Percentiles rank a stretch among this genome's conserved stretches.
Conservation (phyloP, 2,797 vertebrate genomes). For the Champsocephalus esox region DNA sequence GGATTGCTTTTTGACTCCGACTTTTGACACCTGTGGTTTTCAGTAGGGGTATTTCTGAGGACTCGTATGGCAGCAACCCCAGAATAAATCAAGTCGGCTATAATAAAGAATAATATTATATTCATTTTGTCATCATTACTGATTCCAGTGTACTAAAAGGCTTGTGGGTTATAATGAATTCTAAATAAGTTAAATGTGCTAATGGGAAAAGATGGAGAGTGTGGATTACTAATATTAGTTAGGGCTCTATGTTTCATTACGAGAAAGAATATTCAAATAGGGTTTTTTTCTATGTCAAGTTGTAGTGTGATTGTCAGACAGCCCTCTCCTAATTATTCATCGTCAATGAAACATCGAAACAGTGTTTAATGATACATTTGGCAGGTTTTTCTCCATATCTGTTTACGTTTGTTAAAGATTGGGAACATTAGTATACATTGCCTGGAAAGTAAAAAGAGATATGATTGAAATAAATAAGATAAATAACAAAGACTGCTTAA, state of each 20-base stretch:
- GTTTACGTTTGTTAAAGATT: conserved; percentile 46
- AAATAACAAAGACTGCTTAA: conserved; percentile 76
- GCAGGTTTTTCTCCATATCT: conserved; percentile 32
- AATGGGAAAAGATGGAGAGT: conserved; percentile 76
- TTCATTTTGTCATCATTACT: conserved; percentile 85
- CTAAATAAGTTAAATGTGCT: conserved; percentile 81
- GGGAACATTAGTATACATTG: conserved; percentile 30
- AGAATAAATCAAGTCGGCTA: conserved; percentile 84
- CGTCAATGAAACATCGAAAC: conserved; percentile 54
- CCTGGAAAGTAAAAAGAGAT: conserved; percentile 61
- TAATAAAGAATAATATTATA: conserved; percentile 84
- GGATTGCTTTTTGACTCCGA: conserved; percentile 82
- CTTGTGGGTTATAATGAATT: conserved; percentile 81
- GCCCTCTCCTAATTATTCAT: conserved; percentile 56
- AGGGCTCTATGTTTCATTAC: conserved; percentile 75
- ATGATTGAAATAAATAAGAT: conserved; percentile 67
- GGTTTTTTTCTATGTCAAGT: conserved; percentile 60
- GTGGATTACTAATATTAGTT: conserved; percentile 82
- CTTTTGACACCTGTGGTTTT: conserved; percentile 82
- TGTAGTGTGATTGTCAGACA: conserved; percentile 70
- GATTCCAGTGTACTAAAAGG: conserved; percentile 80
- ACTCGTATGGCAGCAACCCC: conserved; percentile 72
- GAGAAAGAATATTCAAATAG: conserved; percentile 69
- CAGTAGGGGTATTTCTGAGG: conserved; percentile 78
- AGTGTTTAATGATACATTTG: conserved; percentile 48